Conservation (phyloP, 2,797 vertebrate species). For the Chiroxiphia lanceolata region DNA sequence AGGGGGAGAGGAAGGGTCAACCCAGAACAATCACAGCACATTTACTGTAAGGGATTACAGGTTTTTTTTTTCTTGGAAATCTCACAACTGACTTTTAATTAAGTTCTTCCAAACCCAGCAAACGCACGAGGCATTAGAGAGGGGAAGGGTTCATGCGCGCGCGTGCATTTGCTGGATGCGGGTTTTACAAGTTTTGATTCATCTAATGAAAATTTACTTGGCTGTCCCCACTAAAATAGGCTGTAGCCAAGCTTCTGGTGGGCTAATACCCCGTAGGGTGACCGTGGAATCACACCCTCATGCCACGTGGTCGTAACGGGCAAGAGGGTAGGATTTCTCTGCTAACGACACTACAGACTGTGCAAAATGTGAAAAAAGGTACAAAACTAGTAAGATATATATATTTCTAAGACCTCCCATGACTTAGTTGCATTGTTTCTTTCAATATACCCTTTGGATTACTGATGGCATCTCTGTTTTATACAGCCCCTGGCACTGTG, state of each 20-base stretch:
- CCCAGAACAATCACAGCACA: conserved; percentile 29
- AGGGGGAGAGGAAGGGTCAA: not conserved
- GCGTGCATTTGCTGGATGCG: not conserved
- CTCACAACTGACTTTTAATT: conserved; percentile 52
- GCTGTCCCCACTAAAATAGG: not conserved
- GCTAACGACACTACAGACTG: not conserved
- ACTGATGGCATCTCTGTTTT: not conserved
- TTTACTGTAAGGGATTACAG: conserved; percentile 9
- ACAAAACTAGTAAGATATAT: not conserved
- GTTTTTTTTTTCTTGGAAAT: conserved; percentile 13
- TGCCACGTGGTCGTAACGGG: not conserved
- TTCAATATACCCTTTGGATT: not conserved
- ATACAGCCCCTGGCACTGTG: not conserved
- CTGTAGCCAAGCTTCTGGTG: conserved; percentile 6
- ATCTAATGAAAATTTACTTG: not conserved
- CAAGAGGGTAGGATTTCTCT: not conserved
- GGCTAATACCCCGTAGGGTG: accelerated
- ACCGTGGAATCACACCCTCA: accelerated
- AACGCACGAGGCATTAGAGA: not conserved
- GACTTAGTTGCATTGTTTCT: not conserved
- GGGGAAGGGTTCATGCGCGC: accelerated
- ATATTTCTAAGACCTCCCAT: accelerated
- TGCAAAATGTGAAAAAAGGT: not conserved
- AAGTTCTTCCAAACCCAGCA: conserved; percentile 41
- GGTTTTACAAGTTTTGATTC: not conserved